Percentiles rank a stretch among this genome's conserved stretches.
These are phyloP conservation scores for Orthonevra nobilis DNA, from an alignment of 2,888 invertebrate genomes.

Conservation along the genomic window DNA sequence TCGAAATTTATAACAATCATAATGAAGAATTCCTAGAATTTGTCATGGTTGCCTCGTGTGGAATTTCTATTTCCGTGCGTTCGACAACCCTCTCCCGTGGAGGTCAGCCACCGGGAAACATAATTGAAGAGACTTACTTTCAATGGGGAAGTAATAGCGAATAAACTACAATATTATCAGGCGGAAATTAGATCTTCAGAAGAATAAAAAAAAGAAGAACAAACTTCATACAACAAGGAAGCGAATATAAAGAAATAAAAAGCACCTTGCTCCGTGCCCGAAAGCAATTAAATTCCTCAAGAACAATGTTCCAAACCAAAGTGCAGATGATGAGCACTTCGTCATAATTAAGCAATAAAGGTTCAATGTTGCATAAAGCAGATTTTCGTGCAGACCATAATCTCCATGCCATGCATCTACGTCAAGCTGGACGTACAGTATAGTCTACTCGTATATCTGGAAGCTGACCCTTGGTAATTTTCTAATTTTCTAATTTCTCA, in stretches of 20 bases:
- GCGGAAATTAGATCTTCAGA: constrained; percentile 60
- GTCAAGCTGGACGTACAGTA: constrained; percentile 19
- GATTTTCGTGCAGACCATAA: constrained; percentile 44
- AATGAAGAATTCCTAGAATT: too few relatives aligned
- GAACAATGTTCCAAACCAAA: constrained; percentile 61
- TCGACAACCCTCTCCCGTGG: too few relatives aligned
- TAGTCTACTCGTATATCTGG: too few relatives aligned
- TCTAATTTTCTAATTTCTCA: constrained; percentile 66
- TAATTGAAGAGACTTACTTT: constrained; percentile 8
- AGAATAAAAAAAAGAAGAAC: constrained; percentile 17
- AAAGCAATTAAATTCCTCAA: constrained; percentile 59
- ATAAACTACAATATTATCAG: constrained; percentile 18
- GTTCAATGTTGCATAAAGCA: constrained; percentile 61
- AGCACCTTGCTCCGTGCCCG: constrained; percentile 16
- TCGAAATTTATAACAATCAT: too few relatives aligned
- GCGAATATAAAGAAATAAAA: constrained; percentile 20
- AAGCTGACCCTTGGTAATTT: constrained; percentile 64
- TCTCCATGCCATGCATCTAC: constrained; percentile 15
- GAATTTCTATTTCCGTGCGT: too few relatives aligned
- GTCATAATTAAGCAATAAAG: constrained; percentile 66
- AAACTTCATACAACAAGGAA: constrained; percentile 52
- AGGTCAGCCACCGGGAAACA: background rate
- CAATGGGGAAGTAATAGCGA: constrained; percentile 25
- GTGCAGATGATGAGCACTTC: constrained; percentile 26
- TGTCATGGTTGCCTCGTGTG: too few relatives aligned